Evolutionary conservation across 2,888 invertebrate genomes (phyloP).

Genomic region (Drosophila monieri): DNA sequence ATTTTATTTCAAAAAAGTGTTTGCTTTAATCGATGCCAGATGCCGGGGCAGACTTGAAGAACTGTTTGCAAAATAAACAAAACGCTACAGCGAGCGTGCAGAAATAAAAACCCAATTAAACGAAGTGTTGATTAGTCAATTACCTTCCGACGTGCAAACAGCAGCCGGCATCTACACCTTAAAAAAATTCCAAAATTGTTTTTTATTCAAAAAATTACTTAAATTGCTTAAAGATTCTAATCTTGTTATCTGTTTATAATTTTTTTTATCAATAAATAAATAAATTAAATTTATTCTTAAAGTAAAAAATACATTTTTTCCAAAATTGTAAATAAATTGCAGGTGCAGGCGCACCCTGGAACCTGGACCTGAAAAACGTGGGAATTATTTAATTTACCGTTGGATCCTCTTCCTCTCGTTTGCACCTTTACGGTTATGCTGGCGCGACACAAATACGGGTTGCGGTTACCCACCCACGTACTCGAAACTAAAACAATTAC

Average conservation of each 20-base stretch:
- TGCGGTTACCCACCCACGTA: slow-evolving; percentile 15
- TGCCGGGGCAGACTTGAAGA: slow-evolving; percentile 34
- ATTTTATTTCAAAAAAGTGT: slow-evolving; percentile 4
- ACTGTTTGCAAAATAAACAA: slow-evolving; percentile 70
- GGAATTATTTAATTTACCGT: slow-evolving; percentile 45
- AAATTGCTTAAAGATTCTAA: no score
- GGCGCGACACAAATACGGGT: slow-evolving; percentile 30
- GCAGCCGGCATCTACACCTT: slow-evolving; percentile 29
- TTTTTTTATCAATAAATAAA: no score
- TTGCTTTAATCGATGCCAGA: slow-evolving; percentile 47
- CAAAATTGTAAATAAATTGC: no score
- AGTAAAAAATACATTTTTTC: no score
- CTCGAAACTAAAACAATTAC: slow-evolving; percentile 27
- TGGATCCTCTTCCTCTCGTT: slow-evolving; percentile 20
- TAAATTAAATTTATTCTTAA: no score
- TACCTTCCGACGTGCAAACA: slow-evolving; percentile 36
- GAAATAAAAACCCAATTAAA: slow-evolving; percentile 70
- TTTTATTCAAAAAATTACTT: not conserved
- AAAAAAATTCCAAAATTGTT: not conserved
- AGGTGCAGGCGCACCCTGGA: no score
- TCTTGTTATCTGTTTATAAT: no score
- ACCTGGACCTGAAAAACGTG: slow-evolving; percentile 16
- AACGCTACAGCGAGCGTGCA: slow-evolving; percentile 41
- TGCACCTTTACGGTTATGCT: slow-evolving; percentile 53
- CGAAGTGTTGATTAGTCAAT: slow-evolving; percentile 71